phyloP scores from a whole-genome alignment of 2,113 vertebrate species.

The Columbina picui region DNA sequence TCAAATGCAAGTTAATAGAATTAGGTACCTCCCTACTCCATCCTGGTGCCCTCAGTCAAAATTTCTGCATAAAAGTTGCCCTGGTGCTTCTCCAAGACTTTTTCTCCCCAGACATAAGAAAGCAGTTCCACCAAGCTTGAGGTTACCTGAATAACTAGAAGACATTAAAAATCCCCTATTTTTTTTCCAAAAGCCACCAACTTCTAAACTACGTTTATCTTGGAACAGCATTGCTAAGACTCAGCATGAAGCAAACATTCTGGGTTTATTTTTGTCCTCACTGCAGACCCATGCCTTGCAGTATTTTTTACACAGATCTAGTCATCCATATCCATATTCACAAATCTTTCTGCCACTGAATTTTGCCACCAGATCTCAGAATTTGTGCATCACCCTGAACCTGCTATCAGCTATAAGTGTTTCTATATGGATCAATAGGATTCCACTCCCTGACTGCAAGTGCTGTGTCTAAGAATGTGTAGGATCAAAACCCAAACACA shows the following conservation, averaged over 20 bases:
- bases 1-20: background rate
- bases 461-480: background rate
- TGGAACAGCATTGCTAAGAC: slow-evolving; percentile 1
- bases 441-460: background rate
- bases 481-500: background rate
- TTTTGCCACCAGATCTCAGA: background rate
- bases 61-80: background rate
- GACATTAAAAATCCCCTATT: background rate
- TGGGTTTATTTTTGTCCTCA: slow-evolving; percentile 16
- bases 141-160: background rate
- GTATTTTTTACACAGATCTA: background rate
- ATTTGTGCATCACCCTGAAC: background rate
- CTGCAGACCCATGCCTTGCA: background rate
- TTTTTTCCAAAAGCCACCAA: background rate
- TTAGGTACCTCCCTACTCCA: background rate
- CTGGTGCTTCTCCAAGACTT: background rate
- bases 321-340: background rate
- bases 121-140: background rate
- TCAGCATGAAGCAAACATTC: background rate
- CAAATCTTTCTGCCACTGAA: background rate
- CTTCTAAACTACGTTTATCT: background rate
- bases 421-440: background rate
- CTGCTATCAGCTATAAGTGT: background rate
- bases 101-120: background rate
- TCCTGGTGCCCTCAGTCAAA: background rate